Base-by-base conservation (phyloP, 1,140 invertebrate species). In the Drosophila suzukii region DNA sequence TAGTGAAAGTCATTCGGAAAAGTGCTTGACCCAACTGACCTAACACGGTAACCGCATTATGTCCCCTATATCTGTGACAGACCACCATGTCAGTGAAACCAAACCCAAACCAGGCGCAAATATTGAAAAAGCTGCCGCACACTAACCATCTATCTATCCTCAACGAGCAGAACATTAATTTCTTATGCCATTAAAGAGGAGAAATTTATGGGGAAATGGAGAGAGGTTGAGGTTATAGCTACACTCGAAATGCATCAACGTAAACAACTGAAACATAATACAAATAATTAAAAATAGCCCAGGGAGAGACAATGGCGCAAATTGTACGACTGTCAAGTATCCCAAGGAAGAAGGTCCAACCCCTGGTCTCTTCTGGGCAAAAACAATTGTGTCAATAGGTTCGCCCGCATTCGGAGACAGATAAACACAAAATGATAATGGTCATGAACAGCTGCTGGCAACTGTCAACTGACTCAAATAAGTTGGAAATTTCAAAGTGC, bases 311-410 rank as follows among this genome's bases (percentile, higher is more conserved):
- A 78, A 78, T 71, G 58, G 62, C 74, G 58, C 53, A 71, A 77
- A 78, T 63, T 71, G 54, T 59, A 43, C 24, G 58, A 55, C 38
- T 55, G 54, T 67, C 62, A 38, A 57, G 34, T 17, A 39, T n/a
- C 43, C 17, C 17, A 34, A 36, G 20, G 65, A 68, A 47, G 66
- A 68, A 75, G 57, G 77, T 68, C 73, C 74, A 51, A 65, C 60
- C 59, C 66, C 54, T 24, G 74, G 77, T 36, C 44, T 20, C 43
- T 54, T 44, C 74, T 79, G 67, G 61, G 53, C 77, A 63, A 89
- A 88, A 89, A 89, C 84, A 88, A 88, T 88, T 88, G 84, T 88
- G 84, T 88, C 84, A 88, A 88, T 88, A 88, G 68, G 85, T 88
- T 88, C 84, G 72, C 84, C 84, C 84, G 84, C 84, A 88, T 88